These are phyloP conservation scores for Lepidurus apus DNA, from an alignment of 1,140 invertebrate genomes.

Conservation along the genomic window DNA sequence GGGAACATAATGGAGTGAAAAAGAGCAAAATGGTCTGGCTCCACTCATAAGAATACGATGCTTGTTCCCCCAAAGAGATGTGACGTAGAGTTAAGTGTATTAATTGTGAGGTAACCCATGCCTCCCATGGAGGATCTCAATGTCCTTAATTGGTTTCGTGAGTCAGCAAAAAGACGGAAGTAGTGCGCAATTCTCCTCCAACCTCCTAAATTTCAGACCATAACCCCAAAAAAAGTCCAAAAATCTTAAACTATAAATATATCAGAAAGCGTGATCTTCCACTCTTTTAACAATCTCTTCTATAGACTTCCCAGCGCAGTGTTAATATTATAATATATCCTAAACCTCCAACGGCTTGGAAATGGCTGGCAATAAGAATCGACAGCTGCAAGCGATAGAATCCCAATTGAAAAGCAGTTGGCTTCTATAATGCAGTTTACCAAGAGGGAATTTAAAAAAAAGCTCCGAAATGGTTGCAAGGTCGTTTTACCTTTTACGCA, in stretches of 20 bases:
- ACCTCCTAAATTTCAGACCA: not conserved
- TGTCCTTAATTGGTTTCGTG: constrained; percentile 21
- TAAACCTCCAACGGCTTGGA: not conserved
- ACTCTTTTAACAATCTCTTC: not conserved
- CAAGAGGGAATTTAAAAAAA: not conserved
- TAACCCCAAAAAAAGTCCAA: not conserved
- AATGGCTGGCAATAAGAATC: not conserved
- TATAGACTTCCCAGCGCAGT: too few relatives aligned
- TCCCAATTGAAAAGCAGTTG: not conserved
- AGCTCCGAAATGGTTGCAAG: not conserved
- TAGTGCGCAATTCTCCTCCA: not conserved
- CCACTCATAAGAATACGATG: not conserved
- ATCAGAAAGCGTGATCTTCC: not conserved
- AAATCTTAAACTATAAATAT: not conserved
- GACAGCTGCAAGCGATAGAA: not conserved
- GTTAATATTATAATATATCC: not conserved
- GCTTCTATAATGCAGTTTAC: not conserved
- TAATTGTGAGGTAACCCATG: constrained; percentile 21
- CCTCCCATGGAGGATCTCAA: constrained; percentile 13
- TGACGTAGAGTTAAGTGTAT: constrained; percentile 18
- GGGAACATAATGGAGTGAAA: not conserved
- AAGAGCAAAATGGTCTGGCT: not conserved
- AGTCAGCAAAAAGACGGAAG: constrained; percentile 10
- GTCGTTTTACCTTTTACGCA: not conserved
- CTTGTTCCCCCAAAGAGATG: not conserved